Conservation (phyloP, 2,888 invertebrate species). For the Cotesia congregata region DNA sequence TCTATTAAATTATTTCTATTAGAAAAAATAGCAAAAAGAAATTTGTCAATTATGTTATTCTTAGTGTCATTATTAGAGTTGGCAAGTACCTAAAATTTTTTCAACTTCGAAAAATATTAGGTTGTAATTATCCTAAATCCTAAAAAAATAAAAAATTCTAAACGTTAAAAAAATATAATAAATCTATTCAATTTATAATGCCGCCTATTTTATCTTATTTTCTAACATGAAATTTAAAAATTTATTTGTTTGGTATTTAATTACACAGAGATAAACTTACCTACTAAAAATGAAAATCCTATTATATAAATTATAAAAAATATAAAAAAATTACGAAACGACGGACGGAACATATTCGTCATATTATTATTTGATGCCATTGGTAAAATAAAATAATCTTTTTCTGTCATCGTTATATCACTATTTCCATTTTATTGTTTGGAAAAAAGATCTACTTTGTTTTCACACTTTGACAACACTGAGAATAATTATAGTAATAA, state of each 20-base stretch:
- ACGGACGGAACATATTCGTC: slow-evolving; percentile 3
- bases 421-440: not conserved
- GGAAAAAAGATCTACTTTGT: not conserved
- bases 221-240: not conserved
- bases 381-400: not conserved
- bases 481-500: no score
- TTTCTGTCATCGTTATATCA: not conserved
- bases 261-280: not conserved
- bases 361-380: not conserved
- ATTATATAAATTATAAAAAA: slow-evolving; percentile 10
- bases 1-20: no score
- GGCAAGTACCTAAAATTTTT: no score
- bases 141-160: no score
- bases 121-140: no score
- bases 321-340: not conserved
- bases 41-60: no score
- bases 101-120: no score
- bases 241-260: not conserved
- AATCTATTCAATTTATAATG: not conserved
- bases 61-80: no score
- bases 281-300: not conserved
- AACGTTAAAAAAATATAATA: no score
- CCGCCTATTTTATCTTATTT: not conserved
- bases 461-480: no score
- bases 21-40: no score